Percentiles rank a stretch among this genome's conserved stretches.
phyloP scores from a whole-genome alignment of 2,113 vertebrate species.

The Crotalus horridus region DNA sequence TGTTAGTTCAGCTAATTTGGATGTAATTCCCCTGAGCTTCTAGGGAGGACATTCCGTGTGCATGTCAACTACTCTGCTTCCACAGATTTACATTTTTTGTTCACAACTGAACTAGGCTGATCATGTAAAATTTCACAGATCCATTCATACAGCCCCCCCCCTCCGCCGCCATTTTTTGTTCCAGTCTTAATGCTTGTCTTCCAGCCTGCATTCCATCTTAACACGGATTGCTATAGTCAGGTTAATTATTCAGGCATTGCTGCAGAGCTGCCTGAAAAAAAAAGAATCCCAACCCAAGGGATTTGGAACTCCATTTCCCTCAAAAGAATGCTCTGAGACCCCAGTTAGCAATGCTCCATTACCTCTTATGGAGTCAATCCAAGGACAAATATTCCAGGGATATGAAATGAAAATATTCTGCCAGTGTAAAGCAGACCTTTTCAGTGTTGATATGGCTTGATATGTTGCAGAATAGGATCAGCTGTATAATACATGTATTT shows the following conservation, averaged over 20 bases:
- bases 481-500: neutral
- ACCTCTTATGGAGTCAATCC: neutral
- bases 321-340: neutral
- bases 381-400: neutral
- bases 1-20: neutral
- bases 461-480: neutral
- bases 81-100: neutral
- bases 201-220: neutral
- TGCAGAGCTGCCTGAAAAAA: neutral
- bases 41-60: neutral
- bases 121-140: neutral
- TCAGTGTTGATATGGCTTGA: neutral
- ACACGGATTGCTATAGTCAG: neutral
- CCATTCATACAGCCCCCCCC: neutral
- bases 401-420: neutral
- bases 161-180: neutral
- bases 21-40: neutral
- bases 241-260: slow-evolving; percentile 15
- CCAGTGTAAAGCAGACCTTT: accelerated
- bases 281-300: neutral
- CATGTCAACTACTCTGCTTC: neutral
- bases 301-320: neutral
- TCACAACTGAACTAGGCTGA: neutral
- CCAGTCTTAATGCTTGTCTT: neutral
- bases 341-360: neutral